Percentiles rank a stretch among this genome's conserved stretches.
Conservation (phyloP, 2,113 vertebrate genomes). For the Astur gentilis region DNA sequence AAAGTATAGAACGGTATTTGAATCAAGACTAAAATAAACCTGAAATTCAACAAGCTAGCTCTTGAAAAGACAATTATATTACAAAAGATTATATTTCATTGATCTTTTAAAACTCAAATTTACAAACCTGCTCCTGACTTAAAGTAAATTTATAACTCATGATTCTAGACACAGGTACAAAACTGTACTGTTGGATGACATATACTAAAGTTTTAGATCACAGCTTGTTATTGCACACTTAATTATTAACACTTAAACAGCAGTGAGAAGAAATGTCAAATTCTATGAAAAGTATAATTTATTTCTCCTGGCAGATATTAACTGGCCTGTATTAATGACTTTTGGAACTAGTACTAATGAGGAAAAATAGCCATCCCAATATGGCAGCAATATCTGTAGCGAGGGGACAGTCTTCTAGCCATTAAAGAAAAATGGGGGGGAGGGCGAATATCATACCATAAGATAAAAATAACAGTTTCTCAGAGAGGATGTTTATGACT, state of each 20-base stretch:
- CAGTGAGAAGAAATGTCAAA: conserved; percentile 17
- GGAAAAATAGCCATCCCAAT: conserved; percentile 31
- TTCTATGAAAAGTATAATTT: conserved; percentile 53
- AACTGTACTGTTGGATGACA: background rate
- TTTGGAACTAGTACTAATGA: conserved; percentile 49
- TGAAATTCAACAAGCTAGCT: background rate
- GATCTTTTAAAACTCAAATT: background rate
- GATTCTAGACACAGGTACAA: background rate
- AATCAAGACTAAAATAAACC: background rate
- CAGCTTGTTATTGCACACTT: background rate
- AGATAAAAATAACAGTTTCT: conserved; percentile 22
- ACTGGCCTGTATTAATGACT: conserved; percentile 44
- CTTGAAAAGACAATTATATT: background rate
- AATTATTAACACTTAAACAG: conserved; percentile 56
- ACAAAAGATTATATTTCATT: background rate
- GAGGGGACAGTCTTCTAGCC: background rate
- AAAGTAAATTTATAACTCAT: background rate
- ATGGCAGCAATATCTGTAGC: background rate
- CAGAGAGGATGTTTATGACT: conserved; percentile 32
- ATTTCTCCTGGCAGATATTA: conserved; percentile 67
- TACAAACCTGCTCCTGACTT: background rate
- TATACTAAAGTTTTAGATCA: conserved; percentile 16
- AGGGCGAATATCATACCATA: background rate
- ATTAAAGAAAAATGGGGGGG: background rate
- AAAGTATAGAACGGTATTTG: background rate